A percentile compares a stretch with the other conserved stretches of the same genome.
phyloP scores from a whole-genome alignment of 2,797 vertebrate genomes.

The Acridotheres tristis region DNA sequence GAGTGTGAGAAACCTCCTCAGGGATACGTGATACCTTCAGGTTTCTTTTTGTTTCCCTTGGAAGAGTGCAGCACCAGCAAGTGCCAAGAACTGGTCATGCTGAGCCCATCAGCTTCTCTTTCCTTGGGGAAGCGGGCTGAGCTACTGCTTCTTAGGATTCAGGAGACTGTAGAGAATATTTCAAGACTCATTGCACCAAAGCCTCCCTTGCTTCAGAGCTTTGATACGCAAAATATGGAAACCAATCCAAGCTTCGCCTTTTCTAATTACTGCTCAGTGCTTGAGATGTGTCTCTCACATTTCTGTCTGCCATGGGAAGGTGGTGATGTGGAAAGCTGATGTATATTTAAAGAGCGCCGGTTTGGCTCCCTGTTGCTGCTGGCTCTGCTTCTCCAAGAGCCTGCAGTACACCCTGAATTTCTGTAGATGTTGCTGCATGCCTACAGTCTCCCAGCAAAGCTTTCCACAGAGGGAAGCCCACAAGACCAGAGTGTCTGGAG shows the following conservation, averaged over 20 bases:
- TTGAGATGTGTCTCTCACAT: conserved; percentile 60
- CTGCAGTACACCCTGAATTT: conserved; percentile 63
- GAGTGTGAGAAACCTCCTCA: neutral
- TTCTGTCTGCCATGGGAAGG: conserved; percentile 60
- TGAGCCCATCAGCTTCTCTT: neutral
- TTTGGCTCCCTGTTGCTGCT: conserved; percentile 41
- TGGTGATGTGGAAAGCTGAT: conserved; percentile 67
- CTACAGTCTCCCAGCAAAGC: conserved; percentile 27
- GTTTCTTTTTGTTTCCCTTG: neutral
- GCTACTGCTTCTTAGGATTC: conserved; percentile 12
- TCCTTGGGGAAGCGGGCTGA: neutral
- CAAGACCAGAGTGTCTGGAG: neutral
- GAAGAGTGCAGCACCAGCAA: neutral
- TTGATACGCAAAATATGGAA: conserved; percentile 38
- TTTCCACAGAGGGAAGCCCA: neutral
- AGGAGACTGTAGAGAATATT: conserved; percentile 14
- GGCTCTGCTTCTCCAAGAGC: neutral
- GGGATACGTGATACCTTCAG: neutral
- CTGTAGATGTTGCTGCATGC: conserved; percentile 71
- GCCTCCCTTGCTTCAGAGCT: conserved; percentile 35
- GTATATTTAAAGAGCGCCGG: conserved; percentile 10
- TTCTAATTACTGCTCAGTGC: conserved; percentile 64
- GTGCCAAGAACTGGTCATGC: neutral
- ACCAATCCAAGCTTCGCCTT: conserved; percentile 39
- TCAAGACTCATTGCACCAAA: conserved; percentile 45